These are phyloP conservation scores for Drymodes brunneopygia DNA, from an alignment of 2,113 vertebrate genomes.

Conservation along the genomic window DNA sequence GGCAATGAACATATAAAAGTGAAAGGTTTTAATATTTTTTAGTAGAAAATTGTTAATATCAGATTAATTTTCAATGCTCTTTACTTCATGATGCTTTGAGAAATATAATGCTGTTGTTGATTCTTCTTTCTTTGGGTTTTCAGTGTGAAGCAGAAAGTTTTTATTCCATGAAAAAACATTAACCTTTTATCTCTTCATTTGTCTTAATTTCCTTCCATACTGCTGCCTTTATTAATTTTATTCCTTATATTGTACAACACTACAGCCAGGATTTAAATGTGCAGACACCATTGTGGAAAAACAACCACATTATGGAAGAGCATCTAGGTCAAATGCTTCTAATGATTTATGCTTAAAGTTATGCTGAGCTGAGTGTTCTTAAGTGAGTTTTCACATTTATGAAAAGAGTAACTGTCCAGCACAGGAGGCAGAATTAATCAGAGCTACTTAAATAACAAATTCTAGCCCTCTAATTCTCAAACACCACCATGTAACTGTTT, in stretches of 20 bases:
- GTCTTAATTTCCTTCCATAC: not conserved
- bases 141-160: not conserved
- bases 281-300: not conserved
- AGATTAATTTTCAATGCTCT: not conserved
- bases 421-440: not conserved
- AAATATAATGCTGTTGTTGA: not conserved
- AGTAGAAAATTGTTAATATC: not conserved
- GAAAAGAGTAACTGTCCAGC: not conserved
- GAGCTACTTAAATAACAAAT: not conserved
- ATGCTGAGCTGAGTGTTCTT: not conserved
- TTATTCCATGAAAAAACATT: not conserved
- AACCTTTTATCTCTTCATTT: not conserved
- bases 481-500: not conserved
- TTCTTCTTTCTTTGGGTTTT: not conserved
- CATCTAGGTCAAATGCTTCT: not conserved
- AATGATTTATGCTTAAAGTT: not conserved
- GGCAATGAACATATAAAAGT: not conserved
- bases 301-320: not conserved
- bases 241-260: not conserved
- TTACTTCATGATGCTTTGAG: not conserved
- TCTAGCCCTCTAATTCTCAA: not conserved
- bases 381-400: not conserved
- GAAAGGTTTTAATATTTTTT: not conserved
- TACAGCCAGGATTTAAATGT: not conserved
- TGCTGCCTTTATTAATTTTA: not conserved